Evolutionary conservation across 2,888 invertebrate species (phyloP).

Genomic region (Drosophila hamatofila): DNA sequence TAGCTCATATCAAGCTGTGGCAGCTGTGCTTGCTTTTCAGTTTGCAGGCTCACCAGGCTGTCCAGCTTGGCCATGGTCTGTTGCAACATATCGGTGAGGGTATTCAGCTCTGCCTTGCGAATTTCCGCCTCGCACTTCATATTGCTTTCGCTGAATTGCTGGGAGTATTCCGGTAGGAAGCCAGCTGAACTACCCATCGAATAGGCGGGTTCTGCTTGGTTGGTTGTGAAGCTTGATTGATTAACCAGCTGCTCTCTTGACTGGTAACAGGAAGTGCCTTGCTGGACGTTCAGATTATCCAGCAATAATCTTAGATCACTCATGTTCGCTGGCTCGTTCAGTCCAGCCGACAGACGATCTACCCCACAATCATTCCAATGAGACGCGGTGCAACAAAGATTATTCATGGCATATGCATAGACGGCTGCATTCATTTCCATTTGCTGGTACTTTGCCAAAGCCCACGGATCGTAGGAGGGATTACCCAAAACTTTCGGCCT

Average conservation of each 20-base stretch:
- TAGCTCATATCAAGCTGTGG: neutral
- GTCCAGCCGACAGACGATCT: neutral
- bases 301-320: neutral
- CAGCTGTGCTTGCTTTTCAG: neutral
- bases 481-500: neutral
- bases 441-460: neutral
- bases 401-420: slow-evolving; percentile 6
- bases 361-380: neutral
- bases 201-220: neutral
- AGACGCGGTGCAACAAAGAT: neutral
- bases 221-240: neutral
- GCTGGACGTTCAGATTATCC: neutral
- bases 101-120: slow-evolving; percentile 1
- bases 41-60: slow-evolving; percentile 27
- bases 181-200: neutral
- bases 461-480: neutral
- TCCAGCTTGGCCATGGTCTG: slow-evolving; percentile 53
- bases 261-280: neutral
- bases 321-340: neutral
- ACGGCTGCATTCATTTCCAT: slow-evolving; percentile 1
- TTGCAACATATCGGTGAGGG: slow-evolving; percentile 33
- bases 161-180: neutral
- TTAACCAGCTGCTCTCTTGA: neutral
- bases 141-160: slow-evolving; percentile 1
- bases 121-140: neutral